Base-by-base conservation (phyloP, 2,113 vertebrate species). In the Seriola quinqueradiata region DNA sequence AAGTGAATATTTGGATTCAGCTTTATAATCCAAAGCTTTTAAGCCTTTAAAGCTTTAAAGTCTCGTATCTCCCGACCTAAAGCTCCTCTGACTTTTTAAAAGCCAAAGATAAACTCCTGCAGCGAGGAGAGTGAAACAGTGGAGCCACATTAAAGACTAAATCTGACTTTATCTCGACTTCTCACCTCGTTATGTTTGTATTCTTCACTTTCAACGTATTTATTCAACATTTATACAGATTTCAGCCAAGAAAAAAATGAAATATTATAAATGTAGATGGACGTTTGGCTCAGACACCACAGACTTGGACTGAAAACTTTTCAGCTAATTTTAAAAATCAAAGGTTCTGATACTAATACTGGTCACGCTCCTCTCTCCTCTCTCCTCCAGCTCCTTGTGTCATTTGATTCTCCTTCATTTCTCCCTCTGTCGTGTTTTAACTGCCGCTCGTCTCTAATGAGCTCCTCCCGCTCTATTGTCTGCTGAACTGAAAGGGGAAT, bases 391-490 rank as follows among this genome's bases (percentile, higher is more conserved):
- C 52, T 23, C 21, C 50, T 21, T 4, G 21, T 23, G 50, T 54
- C 12, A 11, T 57, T 25, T 12, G 21, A 25, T 2, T 57, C 54
- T 23, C 2, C 50, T 21, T 52, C 50, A 21, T 36, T 12, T 57
- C 54, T 23, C 19, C 19, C 17, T 0, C 64, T 13, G 38, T 5
- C 13, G 52, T 8, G n/a, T 59, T 72, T 19, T 46, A 61, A 75
- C 25, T 14, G 28, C 8, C 65, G 34, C 34, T 6, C 8, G 3
- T 21, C 57, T 70, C 38, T 75, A 70, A 75, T 32, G 28, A 70
- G 58, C 69, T 78, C 57, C 70, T 79, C 52, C 79, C 65, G 59
- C 36, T 74, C 55, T 25, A 4, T 59, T 54, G 70, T 79, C 66
- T 48, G 59, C 66, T 13, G 36, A 52, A 54, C 55, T 72, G 72